Evolutionary conservation across 2,888 invertebrate species (phyloP).

Genomic region (Perizoma affinitatum): DNA sequence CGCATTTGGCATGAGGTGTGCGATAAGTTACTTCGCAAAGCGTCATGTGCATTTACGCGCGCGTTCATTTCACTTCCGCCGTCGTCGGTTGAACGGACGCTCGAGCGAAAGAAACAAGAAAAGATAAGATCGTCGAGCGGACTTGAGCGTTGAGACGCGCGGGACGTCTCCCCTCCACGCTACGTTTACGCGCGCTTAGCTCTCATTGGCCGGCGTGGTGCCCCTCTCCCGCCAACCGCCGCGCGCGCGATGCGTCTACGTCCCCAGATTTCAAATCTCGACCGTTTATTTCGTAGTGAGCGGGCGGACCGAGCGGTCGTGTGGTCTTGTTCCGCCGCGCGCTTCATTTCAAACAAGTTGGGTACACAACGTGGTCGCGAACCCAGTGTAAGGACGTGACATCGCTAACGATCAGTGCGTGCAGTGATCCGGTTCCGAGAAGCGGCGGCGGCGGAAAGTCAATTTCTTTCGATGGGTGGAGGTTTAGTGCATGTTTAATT

Average conservation of each 20-base stretch:
- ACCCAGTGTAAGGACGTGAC: slow-evolving; percentile 76
- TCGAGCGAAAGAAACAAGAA: slow-evolving; percentile 78
- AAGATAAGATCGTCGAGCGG: slow-evolving; percentile 70
- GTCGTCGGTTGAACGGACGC: slow-evolving; percentile 76
- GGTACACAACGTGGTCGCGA: slow-evolving; percentile 71
- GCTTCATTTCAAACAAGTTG: slow-evolving; percentile 59
- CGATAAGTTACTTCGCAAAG: slow-evolving; percentile 40
- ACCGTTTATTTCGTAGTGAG: slow-evolving; percentile 82
- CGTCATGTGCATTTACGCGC: slow-evolving; percentile 71
- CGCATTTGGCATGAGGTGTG: slow-evolving; percentile 37
- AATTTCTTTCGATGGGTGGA: slow-evolving; percentile 89
- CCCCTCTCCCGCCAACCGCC: slow-evolving; percentile 56
- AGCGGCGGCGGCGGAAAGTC: slow-evolving; percentile 63
- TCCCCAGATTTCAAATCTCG: slow-evolving; percentile 83
- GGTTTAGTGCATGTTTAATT: slow-evolving; percentile 88
- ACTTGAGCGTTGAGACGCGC: slow-evolving; percentile 41
- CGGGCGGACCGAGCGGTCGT: slow-evolving; percentile 66
- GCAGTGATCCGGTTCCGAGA: slow-evolving; percentile 66
- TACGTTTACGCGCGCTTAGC: slow-evolving; percentile 68
- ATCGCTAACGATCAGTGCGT: slow-evolving; percentile 77
- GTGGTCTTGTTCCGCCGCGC: slow-evolving; percentile 49
- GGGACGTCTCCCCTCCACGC: slow-evolving; percentile 64
- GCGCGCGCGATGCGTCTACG: slow-evolving; percentile 79
- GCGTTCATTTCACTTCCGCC: slow-evolving; percentile 81
- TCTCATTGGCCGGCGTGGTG: slow-evolving; percentile 59